Evolutionary conservation across 1,140 invertebrate genomes (phyloP), one percentile per base, ranked within the genome.

Genomic region (Conopomorpha cramerella): DNA sequence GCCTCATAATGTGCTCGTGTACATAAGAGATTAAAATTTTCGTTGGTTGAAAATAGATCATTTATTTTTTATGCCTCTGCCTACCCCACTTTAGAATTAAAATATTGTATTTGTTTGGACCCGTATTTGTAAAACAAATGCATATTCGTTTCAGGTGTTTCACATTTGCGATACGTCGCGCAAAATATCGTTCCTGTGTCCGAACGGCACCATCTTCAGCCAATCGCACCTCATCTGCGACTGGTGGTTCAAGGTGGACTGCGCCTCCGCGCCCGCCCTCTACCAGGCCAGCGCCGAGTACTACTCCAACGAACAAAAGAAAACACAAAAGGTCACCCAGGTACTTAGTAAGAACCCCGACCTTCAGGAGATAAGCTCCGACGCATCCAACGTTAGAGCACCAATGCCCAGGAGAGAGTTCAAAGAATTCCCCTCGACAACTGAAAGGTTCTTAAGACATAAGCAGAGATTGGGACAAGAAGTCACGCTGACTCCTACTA

Each of bases 241-340:
- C 72, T 94, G 92, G 92, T 94, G 91, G 92, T 93, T 93, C 72
- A 92, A 93, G 78, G 91, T 95, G 36, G 88, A 93, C 54, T 95
- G 92, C 56, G 83, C 85, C 32, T 86, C 84, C 41, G 88, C 90
- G 1, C 82, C 86, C 0, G 86, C 86, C 12, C 80, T 88, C 7
- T 93, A 93, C 50, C 88, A 90, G 34, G 86, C 92, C 51, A 93
- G 91, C 47, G 87, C 88, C 1, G 89, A 92, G 54, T 86, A 88
- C 33, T 76, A 77, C 38, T 80, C 82, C 4, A 79, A 82, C 23
- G 84, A 84, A 36, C 82, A 84, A 38, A 77, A 80, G 44, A 82
- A 79, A 41, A 76, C 47, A 43, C 78, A 45, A 58, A 82, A 52
- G 67, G 62, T 55, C 63, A 81, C 55, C 42, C 78, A 54, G 31